phyloP scores from a whole-genome alignment of 2,113 vertebrate genomes.

The Butorides virescens region DNA sequence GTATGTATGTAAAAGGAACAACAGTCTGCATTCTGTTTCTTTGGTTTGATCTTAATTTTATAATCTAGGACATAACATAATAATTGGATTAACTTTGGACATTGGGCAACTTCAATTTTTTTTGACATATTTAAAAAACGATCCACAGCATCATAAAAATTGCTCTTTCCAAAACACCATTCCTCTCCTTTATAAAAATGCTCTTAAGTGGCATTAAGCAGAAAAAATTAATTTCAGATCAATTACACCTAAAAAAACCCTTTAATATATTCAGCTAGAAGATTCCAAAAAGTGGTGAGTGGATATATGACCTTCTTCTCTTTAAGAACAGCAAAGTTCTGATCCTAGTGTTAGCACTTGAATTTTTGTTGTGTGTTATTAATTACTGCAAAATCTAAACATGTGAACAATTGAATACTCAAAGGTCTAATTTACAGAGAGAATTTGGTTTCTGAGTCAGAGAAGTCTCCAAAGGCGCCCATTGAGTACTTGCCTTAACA shows the following conservation, averaged over 20 bases:
- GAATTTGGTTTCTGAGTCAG: background rate
- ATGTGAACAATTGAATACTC: background rate
- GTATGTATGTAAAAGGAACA: background rate
- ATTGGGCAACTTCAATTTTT: background rate
- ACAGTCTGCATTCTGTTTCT: background rate
- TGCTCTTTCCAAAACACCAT: background rate
- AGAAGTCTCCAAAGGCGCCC: background rate
- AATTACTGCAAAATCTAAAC: background rate
- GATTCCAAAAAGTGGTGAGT: background rate
- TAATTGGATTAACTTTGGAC: background rate
- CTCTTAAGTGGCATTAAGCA: background rate
- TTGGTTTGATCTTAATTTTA: background rate
- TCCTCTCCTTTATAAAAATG: background rate
- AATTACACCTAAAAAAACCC: background rate
- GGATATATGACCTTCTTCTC: slow-evolving; percentile 23
- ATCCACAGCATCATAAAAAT: background rate
- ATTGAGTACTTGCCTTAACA: background rate
- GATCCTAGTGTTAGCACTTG: background rate
- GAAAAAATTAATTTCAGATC: background rate
- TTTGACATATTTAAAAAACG: background rate
- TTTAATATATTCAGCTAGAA: slow-evolving; percentile 34
- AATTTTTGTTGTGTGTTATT: background rate
- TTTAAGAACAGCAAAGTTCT: background rate
- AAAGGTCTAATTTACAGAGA: background rate
- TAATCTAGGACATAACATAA: background rate